Evolutionary conservation across 1,140 invertebrate genomes (phyloP), one percentile per base, ranked within the genome.

Genomic region (Conopomorpha cramerella): DNA sequence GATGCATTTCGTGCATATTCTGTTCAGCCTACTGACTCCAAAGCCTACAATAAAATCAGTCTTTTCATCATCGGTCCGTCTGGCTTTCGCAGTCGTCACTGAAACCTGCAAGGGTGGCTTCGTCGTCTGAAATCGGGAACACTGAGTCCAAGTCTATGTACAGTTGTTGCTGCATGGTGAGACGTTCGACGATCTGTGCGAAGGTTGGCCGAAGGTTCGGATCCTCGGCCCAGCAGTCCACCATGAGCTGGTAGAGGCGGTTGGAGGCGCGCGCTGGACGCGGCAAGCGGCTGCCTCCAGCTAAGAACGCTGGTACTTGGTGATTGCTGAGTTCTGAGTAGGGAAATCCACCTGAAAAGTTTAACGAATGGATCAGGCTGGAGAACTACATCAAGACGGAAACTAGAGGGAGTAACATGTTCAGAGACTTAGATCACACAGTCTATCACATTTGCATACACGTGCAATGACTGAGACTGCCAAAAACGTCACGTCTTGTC

Each of bases 211-310:
- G 68, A 16, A 81, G 55, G 4, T 76, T 60, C 1, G 84, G 77
- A 16, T 81, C 53, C 8, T 79, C 77, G 1, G 79, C 61, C 88
- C 88, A 90, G 52, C 88, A 90, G 36, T 80, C 67, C 25, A 77
- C 48, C 86, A 90, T 89, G 8, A 88, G 66, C 1, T 81, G 71
- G 60, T 89, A 91, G 41, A 92, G 65, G 41, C 88, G 80, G 1
- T 78, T 65, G 0, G 86, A 84, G 28, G 88, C 84, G 34, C 82
- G 81, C 10, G 83, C 80, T 1, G 89, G 89, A 45, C 82, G 80
- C 16, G 85, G 80, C 30, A 92, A 54, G 0, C 88, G 79, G 38
- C 85, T 81, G 0, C 87, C 86, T 2, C 73, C 67, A 15, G 82
- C 55, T 1, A 92, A 60, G 47, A 81, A 84, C 28, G 68, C 57